phyloP scores from a whole-genome alignment of 2,888 invertebrate species.

The Furcula furcula region DNA sequence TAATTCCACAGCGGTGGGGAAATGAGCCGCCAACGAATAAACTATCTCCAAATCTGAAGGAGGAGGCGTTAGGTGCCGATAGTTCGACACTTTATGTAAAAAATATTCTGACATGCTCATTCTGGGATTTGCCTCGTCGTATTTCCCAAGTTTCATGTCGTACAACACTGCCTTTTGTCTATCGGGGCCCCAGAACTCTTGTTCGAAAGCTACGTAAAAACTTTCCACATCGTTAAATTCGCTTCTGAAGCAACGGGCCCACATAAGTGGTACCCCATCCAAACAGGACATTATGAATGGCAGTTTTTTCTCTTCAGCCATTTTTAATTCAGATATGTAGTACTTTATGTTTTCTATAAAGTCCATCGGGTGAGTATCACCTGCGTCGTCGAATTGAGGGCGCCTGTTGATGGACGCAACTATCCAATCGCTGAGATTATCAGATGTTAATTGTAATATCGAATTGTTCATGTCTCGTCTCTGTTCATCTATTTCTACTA shows the following conservation, averaged over 20 bases:
- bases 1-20: slow-evolving; percentile 70
- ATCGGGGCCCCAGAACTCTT: slow-evolving; percentile 73
- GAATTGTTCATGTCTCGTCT: slow-evolving; percentile 40
- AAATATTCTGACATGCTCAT: slow-evolving; percentile 76
- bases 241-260: slow-evolving; percentile 70
- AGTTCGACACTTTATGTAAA: slow-evolving; percentile 72
- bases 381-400: slow-evolving; percentile 69
- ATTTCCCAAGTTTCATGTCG: slow-evolving; percentile 74
- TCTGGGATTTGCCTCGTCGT: slow-evolving; percentile 55
- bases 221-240: slow-evolving; percentile 62
- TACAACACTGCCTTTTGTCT: slow-evolving; percentile 70
- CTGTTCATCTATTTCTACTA: slow-evolving; percentile 66
- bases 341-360: slow-evolving; percentile 69
- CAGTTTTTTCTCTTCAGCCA: slow-evolving; percentile 62
- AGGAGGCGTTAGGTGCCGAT: slow-evolving; percentile 67
- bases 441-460: slow-evolving; percentile 54
- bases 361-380: slow-evolving; percentile 72
- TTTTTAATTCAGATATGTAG: slow-evolving; percentile 66
- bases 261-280: slow-evolving; percentile 70
- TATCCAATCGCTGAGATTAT: slow-evolving; percentile 68
- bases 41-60: slow-evolving; percentile 75
- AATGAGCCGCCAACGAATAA: slow-evolving; percentile 73
- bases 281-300: slow-evolving; percentile 71
- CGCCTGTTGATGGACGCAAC: slow-evolving; percentile 65
- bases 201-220: slow-evolving; percentile 67